Base-by-base conservation (phyloP, 2,888 invertebrate species). In the Yponomeuta plumbellus region DNA sequence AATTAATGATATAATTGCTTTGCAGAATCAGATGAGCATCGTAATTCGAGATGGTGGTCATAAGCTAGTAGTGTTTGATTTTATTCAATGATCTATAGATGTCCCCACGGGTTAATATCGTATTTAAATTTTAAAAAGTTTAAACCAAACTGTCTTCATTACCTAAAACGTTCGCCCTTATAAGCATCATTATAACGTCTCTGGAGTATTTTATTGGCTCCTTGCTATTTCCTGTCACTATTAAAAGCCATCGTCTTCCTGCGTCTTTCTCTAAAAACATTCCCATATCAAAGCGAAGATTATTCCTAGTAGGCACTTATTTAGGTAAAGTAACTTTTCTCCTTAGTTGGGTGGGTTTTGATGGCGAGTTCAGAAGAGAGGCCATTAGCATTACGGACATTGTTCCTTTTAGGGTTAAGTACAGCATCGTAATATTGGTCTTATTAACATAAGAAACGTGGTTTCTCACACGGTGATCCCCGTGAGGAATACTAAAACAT, bases 201-300 rank as follows among this genome's bases (percentile, higher is more conserved):
- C 39, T 52, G 64, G 23, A 64, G 20, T 64, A 68, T 71, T 75
- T 83, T 81, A 84, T 80, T 80, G 74, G 72, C 73, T 72, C 74
- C 77, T 52, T 13, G 17, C 44, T 52, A 52, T 80, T 81, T 80
- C 79, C 81, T 79, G 78, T 73, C 68, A 72, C 71, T 74, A 75
- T 76, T 80, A 78, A 80, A 81, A 79, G 78, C 71, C 73, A 71
- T 70, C 72, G 71, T 69, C 70, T 70, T 70, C 69, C 71, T 76
- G 78, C 76, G 78, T 68, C 21, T 74, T 76, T 80, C 80, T 84
- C 81, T 64, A 64, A 52, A 81, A 81, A 84, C 80, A 84, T 78
- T 81, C 77, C 76, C 77, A 76, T 83, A 82, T 86, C 81, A 86
- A 87, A 85, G 81, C 71, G 71, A 68, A 70, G 68, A 75, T 83